These are phyloP conservation scores for Kryphioiulus occultus DNA, from an alignment of 2,888 invertebrate species.

Conservation along the genomic window DNA sequence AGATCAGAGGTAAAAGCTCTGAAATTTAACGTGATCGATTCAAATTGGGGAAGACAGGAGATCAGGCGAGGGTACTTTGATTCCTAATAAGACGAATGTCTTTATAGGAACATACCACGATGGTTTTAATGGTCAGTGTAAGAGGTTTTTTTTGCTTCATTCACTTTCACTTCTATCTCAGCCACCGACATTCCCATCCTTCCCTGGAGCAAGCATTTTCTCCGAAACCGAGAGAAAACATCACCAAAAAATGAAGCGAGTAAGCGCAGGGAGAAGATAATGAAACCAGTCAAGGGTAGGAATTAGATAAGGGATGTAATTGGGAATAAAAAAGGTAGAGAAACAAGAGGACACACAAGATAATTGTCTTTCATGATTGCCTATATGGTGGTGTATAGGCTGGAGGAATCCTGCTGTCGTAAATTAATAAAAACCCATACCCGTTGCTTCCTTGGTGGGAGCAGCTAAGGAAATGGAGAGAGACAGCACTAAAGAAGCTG, in stretches of 20 bases:
- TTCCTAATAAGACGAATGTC: constrained; percentile 42
- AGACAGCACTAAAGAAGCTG: constrained; percentile 14
- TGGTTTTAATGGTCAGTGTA: constrained; percentile 28
- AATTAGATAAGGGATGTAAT: constrained; percentile 43
- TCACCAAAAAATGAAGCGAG: constrained; percentile 19
- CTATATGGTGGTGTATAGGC: constrained; percentile 7
- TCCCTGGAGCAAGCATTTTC: constrained; percentile 27
- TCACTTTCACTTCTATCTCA: background rate
- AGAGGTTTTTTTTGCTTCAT: background rate
- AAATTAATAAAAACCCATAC: constrained; percentile 39
- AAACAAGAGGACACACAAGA: background rate
- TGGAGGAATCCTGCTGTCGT: constrained; percentile 18
- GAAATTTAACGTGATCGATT: constrained; percentile 42
- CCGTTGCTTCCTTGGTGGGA: background rate
- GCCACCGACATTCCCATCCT: constrained; percentile 28
- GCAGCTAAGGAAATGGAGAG: background rate
- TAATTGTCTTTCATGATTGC: constrained; percentile 40
- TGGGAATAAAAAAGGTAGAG: constrained; percentile 33
- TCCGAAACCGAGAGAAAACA: constrained; percentile 21
- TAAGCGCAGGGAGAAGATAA: constrained; percentile 19
- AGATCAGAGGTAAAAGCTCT: constrained; percentile 29
- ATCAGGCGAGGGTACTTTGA: constrained; percentile 39
- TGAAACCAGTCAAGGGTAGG: constrained; percentile 44
- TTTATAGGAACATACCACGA: constrained; percentile 19
- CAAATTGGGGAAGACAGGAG: constrained; percentile 22